Conservation (phyloP, 2,113 vertebrate genomes). For the Alouatta palliata region DNA sequence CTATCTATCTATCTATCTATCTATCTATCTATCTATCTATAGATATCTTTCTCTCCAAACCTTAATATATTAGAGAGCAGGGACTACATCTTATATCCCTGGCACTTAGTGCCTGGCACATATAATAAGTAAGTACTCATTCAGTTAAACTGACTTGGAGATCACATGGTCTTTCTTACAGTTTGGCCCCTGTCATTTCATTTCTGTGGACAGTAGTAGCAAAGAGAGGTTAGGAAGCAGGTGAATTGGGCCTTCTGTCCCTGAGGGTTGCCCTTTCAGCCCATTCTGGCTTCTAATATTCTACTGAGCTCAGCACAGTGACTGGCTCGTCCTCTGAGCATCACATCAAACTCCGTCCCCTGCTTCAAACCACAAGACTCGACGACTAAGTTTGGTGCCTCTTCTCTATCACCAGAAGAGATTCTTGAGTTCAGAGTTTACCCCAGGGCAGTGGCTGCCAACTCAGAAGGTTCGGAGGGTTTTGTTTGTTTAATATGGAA, state of each 20-base stretch:
- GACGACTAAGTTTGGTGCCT: background rate
- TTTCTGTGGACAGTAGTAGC: background rate
- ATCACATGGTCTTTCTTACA: background rate
- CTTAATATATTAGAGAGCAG: slow-evolving; percentile 11
- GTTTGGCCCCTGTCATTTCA: background rate
- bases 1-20: no score
- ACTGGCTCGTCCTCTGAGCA: background rate
- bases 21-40: background rate
- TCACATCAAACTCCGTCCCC: background rate
- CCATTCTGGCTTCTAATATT: background rate
- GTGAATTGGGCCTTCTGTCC: background rate
- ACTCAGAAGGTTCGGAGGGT: background rate
- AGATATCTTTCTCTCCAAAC: background rate
- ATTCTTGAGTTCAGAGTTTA: slow-evolving; percentile 37
- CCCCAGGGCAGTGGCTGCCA: background rate
- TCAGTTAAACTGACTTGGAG: background rate
- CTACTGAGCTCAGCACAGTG: background rate
- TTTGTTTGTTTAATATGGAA: slow-evolving; percentile 41
- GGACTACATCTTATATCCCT: background rate
- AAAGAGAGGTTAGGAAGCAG: slow-evolving; percentile 17
- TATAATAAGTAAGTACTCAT: background rate
- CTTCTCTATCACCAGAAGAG: background rate
- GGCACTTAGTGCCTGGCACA: background rate
- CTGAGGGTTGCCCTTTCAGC: background rate
- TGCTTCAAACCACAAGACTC: background rate